A percentile compares a stretch with the other conserved stretches of the same genome.
Conservation (phyloP, 2,888 invertebrate species). For the Kuschelorhynchus macadamiae region DNA sequence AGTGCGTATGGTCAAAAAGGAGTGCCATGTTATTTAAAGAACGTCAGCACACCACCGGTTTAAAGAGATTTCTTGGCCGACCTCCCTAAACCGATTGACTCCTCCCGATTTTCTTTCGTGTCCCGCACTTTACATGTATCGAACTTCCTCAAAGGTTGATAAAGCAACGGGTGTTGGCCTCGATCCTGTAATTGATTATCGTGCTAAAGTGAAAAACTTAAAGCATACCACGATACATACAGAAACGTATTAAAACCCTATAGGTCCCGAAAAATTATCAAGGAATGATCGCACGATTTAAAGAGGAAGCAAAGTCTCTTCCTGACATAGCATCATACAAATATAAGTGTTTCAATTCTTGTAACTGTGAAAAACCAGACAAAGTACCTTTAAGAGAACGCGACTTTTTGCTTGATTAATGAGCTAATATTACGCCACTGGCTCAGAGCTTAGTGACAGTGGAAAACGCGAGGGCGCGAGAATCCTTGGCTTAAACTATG, state of each 20-base stretch:
- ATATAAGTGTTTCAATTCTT: conserved; percentile 1
- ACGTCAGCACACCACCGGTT: too few relatives aligned
- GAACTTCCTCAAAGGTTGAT: conserved; percentile 7
- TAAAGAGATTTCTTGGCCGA: too few relatives aligned
- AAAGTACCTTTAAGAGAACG: conserved; percentile 1
- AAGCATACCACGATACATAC: conserved; percentile 4
- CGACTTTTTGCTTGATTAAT: neutral
- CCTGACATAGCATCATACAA: conserved; percentile 3
- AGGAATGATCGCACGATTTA: conserved; percentile 5
- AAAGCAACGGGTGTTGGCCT: neutral
- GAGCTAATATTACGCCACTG: too few relatives aligned
- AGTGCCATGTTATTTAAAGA: too few relatives aligned
- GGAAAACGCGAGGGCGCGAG: too few relatives aligned
- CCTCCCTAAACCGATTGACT: too few relatives aligned
- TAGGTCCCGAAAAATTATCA: neutral
- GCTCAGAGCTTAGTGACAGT: too few relatives aligned
- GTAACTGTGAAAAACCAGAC: conserved; percentile 5
- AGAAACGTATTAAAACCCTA: conserved; percentile 2
- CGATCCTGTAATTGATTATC: conserved; percentile 2
- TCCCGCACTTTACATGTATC: too few relatives aligned
- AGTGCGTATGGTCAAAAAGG: too few relatives aligned
- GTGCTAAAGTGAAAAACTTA: conserved; percentile 2
- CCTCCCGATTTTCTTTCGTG: too few relatives aligned
- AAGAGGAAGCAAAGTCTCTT: neutral
- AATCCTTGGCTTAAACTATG: too few relatives aligned